Evolutionary conservation across 35 echinoderm and acorn worm genomes (phyloP).

Genomic region (Anneissia japonica): DNA sequence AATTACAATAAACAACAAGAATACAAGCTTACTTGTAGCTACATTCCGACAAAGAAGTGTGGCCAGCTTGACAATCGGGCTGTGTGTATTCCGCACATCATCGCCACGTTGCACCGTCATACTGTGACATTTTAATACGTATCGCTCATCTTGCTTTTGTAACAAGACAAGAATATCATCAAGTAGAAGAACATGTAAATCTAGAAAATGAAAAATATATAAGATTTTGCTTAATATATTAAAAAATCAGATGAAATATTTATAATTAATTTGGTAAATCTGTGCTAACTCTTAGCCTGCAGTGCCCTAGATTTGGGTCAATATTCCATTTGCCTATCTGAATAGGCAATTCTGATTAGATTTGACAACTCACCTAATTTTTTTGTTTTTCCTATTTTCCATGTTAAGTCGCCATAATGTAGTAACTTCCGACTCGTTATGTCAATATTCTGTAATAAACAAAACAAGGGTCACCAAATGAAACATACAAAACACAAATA

Average conservation of each 20-base stretch:
- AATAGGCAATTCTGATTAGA: too few relatives aligned
- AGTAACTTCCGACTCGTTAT: constrained; percentile 49
- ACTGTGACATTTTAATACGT: constrained; percentile 74
- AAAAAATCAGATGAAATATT: too few relatives aligned
- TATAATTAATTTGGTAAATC: too few relatives aligned
- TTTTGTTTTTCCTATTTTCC: constrained; percentile 73
- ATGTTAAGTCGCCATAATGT: constrained; percentile 72
- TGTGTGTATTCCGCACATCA: constrained; percentile 76
- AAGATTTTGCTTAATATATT: neutral
- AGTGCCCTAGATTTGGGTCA: too few relatives aligned
- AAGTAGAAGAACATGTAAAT: constrained; percentile 69
- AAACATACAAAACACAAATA: too few relatives aligned
- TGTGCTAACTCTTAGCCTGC: too few relatives aligned
- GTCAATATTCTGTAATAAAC: constrained; percentile 37
- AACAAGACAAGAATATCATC: constrained; percentile 80
- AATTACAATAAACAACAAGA: too few relatives aligned
- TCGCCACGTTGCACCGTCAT: constrained; percentile 41
- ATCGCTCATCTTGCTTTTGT: constrained; percentile 83
- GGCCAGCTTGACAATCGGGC: constrained; percentile 80
- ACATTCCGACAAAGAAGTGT: constrained; percentile 74
- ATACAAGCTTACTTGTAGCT: constrained; percentile 90
- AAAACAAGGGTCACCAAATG: neutral
- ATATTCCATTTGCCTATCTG: too few relatives aligned
- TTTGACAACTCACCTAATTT: constrained; percentile 26
- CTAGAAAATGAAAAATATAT: constrained; percentile 16